phyloP scores from a whole-genome alignment of 2,888 invertebrate genomes.

The Andrena trimmerana region DNA sequence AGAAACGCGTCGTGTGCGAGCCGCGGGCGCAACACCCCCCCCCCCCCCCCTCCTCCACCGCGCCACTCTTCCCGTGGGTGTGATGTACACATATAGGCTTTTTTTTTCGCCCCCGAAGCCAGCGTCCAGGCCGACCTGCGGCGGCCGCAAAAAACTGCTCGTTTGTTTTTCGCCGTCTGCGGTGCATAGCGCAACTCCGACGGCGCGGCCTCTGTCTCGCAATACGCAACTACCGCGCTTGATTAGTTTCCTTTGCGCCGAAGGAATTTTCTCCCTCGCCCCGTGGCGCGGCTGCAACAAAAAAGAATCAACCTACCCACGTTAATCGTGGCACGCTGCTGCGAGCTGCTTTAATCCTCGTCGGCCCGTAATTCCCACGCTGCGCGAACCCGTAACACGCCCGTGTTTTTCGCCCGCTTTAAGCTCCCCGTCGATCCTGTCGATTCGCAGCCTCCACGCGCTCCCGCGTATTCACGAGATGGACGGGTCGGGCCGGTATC shows the following conservation, averaged over 20 bases:
- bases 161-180: slow-evolving; percentile 68
- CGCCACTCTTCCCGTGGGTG: slow-evolving; percentile 10
- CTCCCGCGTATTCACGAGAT: not conserved
- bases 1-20: slow-evolving; percentile 57
- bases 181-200: slow-evolving; percentile 55
- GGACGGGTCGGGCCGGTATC: no score
- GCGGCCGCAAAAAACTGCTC: slow-evolving; percentile 58
- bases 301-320: slow-evolving; percentile 30
- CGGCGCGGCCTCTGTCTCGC: slow-evolving; percentile 37
- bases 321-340: slow-evolving; percentile 42
- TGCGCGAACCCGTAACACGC: not conserved
- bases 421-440: slow-evolving; percentile 3
- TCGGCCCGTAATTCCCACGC: slow-evolving; percentile 6
- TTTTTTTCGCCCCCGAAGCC: slow-evolving; percentile 45
- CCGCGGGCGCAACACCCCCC: slow-evolving; percentile 26
- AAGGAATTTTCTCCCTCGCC: slow-evolving; percentile 43
- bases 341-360: slow-evolving; percentile 29
- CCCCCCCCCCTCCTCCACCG: not conserved
- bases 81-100: slow-evolving; percentile 44
- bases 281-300: not conserved
- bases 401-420: slow-evolving; percentile 1
- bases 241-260: slow-evolving; percentile 69
- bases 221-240: slow-evolving; percentile 62
- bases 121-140: slow-evolving; percentile 25
- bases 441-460: not conserved